A percentile compares a stretch with the other conserved stretches of the same genome.
phyloP scores from a whole-genome alignment of 2,888 invertebrate species.

The Pseudococcus jackbeardsleyi region DNA sequence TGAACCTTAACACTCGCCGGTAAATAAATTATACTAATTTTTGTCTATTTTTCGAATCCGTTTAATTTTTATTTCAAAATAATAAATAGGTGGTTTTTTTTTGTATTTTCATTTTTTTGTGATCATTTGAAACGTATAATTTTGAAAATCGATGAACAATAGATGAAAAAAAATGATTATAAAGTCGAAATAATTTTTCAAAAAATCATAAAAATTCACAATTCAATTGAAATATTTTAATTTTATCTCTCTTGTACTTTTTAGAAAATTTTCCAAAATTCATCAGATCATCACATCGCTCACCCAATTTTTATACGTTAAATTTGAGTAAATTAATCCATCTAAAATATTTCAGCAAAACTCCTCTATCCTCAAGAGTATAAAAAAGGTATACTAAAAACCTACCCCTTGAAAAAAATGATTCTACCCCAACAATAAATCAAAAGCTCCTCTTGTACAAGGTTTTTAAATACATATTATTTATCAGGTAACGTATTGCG shows the following conservation, averaged over 20 bases:
- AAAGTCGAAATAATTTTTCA: too few relatives aligned
- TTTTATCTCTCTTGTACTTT: too few relatives aligned
- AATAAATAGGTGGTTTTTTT: too few relatives aligned
- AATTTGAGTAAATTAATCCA: background rate
- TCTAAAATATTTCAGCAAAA: background rate
- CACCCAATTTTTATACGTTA: too few relatives aligned
- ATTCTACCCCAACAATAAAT: constrained; percentile 15
- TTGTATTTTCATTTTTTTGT: too few relatives aligned
- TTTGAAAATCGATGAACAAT: too few relatives aligned
- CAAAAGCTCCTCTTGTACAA: background rate
- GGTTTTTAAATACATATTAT: constrained; percentile 6
- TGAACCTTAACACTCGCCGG: background rate
- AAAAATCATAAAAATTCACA: too few relatives aligned
- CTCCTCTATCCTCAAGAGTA: background rate
- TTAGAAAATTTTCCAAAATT: too few relatives aligned
- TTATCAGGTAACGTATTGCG: constrained; percentile 12
- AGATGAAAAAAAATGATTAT: too few relatives aligned
- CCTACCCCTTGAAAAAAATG: background rate
- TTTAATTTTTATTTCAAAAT: background rate
- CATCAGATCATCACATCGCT: too few relatives aligned
- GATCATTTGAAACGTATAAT: too few relatives aligned
- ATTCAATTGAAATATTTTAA: too few relatives aligned
- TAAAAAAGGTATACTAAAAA: background rate
- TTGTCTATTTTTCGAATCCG: background rate
- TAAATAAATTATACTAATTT: background rate